A percentile compares a stretch with the other conserved stretches of the same genome.
phyloP scores from a whole-genome alignment of 2,113 vertebrate genomes.

The Trogon melanurus region DNA sequence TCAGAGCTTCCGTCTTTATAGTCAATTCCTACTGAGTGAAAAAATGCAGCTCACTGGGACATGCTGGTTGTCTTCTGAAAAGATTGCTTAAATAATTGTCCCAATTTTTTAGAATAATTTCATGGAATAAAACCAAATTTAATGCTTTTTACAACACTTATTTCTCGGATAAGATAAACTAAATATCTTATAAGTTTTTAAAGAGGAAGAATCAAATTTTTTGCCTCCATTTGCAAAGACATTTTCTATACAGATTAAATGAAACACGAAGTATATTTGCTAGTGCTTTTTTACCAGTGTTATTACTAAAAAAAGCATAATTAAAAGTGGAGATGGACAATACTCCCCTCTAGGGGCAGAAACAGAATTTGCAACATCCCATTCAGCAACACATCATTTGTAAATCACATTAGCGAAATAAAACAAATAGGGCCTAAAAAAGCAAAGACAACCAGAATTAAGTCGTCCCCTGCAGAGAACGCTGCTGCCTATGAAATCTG shows the following conservation, averaged over 20 bases:
- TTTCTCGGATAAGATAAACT: background rate
- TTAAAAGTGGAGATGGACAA: background rate
- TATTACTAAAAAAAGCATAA: background rate
- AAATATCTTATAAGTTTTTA: background rate
- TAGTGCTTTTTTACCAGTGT: background rate
- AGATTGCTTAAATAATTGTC: background rate
- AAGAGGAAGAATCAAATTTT: background rate
- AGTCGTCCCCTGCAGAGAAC: background rate
- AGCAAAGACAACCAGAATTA: background rate
- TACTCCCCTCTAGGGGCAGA: conserved; percentile 54
- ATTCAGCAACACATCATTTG: background rate
- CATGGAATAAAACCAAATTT: background rate
- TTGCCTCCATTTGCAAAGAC: background rate
- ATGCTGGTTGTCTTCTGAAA: background rate
- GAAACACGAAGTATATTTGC: background rate
- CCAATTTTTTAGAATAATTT: background rate
- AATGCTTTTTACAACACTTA: background rate
- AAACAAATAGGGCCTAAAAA: background rate
- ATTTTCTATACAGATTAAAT: background rate
- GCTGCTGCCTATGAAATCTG: background rate
- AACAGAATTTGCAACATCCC: background rate
- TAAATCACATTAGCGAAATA: background rate
- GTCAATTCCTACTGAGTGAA: background rate
- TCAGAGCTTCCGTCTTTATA: background rate
- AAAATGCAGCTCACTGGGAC: background rate